Conservation (phyloP, 2,113 vertebrate genomes). For the Bagarius yarrelli region DNA sequence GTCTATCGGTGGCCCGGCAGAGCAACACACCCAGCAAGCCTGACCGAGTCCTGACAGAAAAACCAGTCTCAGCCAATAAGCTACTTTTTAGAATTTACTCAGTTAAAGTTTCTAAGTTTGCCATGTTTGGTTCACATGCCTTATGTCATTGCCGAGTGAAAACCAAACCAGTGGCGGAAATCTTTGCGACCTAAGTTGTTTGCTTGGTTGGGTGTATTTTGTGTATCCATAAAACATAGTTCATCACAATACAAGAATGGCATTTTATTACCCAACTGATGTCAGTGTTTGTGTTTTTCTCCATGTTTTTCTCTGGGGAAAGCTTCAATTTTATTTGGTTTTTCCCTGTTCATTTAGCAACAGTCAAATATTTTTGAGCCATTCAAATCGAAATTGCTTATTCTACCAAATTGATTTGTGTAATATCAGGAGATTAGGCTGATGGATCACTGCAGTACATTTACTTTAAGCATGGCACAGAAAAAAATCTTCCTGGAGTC, state of each 20-base stretch:
- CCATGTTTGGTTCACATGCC: no score
- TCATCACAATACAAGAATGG: background rate
- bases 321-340: slow-evolving; percentile 11
- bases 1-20: no score
- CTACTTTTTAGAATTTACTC: no score
- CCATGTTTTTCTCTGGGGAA: slow-evolving; percentile 3
- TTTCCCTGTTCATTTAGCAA: slow-evolving; percentile 24
- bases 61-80: no score
- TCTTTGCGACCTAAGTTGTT: no score
- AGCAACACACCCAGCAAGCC: no score
- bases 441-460: slow-evolving; percentile 8
- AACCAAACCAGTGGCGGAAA: no score
- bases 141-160: no score
- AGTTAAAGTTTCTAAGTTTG: no score
- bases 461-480: background rate
- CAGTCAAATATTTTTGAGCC: background rate
- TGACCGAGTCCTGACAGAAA: no score
- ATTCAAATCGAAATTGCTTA: slow-evolving; percentile 15
- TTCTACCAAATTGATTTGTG: slow-evolving; percentile 33
- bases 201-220: background rate
- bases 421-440: slow-evolving; percentile 19
- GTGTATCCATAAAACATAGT: background rate
- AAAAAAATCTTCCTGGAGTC: background rate
- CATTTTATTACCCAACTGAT: background rate
- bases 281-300: background rate